Evolutionary conservation across 2,113 vertebrate genomes (phyloP), one percentile per base, ranked within the genome.

Genomic region (Etheostoma spectabile): DNA sequence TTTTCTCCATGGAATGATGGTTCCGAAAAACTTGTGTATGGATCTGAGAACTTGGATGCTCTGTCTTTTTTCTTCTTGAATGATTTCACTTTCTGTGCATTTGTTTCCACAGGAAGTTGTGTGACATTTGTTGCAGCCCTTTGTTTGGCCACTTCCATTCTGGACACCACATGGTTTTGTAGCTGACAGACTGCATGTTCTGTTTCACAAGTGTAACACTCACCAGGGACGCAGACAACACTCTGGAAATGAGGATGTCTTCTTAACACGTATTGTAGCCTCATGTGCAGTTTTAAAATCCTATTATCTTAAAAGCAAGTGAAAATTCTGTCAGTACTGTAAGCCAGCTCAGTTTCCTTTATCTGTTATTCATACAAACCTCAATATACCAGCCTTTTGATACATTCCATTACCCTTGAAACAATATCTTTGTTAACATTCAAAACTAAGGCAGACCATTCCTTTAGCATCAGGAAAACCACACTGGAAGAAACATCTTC

Each of bases 131-230:
- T 71, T 33, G 24, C 24, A 66, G 63, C 51, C 48, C 73, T 86
- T 86, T 86, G 69, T 77, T 84, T 66, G 27, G 60, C 61, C 18
- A 2, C 33, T 69, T 88, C 64, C 57, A 57, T 24, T 74, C 70
- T 80, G 82, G 48, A 77, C 70, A 62, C 35, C 67, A 27, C 65
- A 56, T 67, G 42, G 46, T 78, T 74, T 75, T 35, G 77, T 70
- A 18, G 69, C 82, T 72, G 16, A 89, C 79, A 83, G 77, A 75
- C 75, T 86, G 77, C 84, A 83, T 76, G 79, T 76, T 74, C 49
- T 27, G 59, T 56, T 82, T 74, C 46, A 66, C 22, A 55, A 86
- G 60, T 53, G 66, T 82, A 77, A 89, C 81, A 86, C 81, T 88
- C 77, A 3, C 12, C 72, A 86, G 82, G 79, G 56, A 64, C 52